Evolutionary conservation across 2,797 vertebrate genomes (phyloP).

Genomic region (Cryptoblepharus egeriae): DNA sequence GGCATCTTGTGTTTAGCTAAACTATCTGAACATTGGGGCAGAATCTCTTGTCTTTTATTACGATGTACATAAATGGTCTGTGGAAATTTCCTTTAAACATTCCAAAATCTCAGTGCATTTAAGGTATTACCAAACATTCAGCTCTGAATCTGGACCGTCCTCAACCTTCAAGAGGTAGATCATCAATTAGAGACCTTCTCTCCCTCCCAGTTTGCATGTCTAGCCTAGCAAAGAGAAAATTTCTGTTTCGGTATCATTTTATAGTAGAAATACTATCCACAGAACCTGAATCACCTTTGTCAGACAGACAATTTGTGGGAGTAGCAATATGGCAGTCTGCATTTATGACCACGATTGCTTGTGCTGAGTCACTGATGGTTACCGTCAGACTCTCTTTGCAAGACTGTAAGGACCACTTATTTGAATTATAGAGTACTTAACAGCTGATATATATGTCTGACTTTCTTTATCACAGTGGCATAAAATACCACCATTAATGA

Average conservation of each 20-base stretch:
- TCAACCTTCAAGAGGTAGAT: neutral
- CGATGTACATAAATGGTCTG: neutral
- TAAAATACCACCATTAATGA: neutral
- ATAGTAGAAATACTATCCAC: neutral
- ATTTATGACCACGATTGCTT: neutral
- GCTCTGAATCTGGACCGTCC: neutral
- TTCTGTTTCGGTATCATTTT: neutral
- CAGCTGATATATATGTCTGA: accelerated
- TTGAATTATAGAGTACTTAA: conserved; percentile 21
- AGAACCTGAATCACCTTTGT: neutral
- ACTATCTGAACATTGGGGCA: neutral
- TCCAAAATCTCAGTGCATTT: neutral
- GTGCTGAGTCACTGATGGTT: conserved; percentile 59
- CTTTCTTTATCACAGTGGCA: neutral
- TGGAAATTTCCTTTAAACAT: neutral
- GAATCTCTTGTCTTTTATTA: neutral
- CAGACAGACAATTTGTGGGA: neutral
- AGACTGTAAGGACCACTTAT: neutral
- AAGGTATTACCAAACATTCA: neutral
- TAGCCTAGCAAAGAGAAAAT: neutral
- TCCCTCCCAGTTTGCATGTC: neutral
- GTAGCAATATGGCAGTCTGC: neutral
- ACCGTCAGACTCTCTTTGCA: accelerated
- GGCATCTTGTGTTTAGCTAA: neutral
- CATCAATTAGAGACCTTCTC: neutral